Evolutionary conservation across 2,888 invertebrate species (phyloP), one percentile per base, ranked within the genome.

Genomic region (Tuberolachnus salignus): DNA sequence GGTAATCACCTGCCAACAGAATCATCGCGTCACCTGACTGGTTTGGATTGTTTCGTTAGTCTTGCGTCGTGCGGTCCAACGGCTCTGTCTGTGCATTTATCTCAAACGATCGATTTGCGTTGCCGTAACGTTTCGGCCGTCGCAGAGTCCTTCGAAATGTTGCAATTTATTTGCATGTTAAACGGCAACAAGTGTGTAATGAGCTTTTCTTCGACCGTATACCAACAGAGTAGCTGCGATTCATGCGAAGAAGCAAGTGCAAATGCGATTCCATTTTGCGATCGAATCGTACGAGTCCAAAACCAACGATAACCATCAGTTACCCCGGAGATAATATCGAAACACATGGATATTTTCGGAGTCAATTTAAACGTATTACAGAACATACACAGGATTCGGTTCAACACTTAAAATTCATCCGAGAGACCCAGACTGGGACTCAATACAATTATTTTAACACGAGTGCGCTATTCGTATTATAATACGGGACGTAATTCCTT

Each of bases 151-250:
- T 82, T 83, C 10, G 67, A 78, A 57, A 86, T 83, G 71, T 84
- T 85, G 81, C 85, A 86, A 72, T 63, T 80, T 19, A 14, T 63
- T 63, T 70, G 59, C 42, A 19, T 64, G 70, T 84, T 83, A 63
- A 84, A 82, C 80, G 84, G 84, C 69, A 84, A 82, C 84, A 21
- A 85, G 83, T 64, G 83, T 82, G 72, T 84, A 84, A 83, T 85
- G 85, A 46, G 83, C 83, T n/a, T n/a, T n/a, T 57, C 83, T 83
- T 83, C 83, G 55, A 57, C 78, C 66, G 26, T 69, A 69, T 53
- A 55, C 59, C 82, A 66, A 80, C 86, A 86, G 11, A 86, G 85
- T 86, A 9, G 86, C 86, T 42, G 86, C 86, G 81, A 87, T 87
- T 23, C 86, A n/a, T n/a, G 86, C 9, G 86, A 86, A 46, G 84